phyloP scores from a whole-genome alignment of 2,888 invertebrate species.

The Spatulosminthurus flaviceps region DNA sequence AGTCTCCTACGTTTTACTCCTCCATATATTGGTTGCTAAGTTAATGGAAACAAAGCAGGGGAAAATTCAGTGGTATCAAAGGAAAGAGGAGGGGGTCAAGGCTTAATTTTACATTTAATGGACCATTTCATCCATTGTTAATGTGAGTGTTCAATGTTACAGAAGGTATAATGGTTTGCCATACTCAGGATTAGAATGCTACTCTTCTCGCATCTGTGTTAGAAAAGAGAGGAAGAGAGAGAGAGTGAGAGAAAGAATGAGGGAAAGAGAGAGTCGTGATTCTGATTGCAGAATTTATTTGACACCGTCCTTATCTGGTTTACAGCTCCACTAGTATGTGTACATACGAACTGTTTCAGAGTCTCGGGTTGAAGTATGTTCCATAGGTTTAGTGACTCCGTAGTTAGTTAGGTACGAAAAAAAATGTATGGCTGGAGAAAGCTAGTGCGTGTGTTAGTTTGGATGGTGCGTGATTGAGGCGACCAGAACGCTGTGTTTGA shows the following conservation, averaged over 20 bases:
- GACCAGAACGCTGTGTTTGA: neutral
- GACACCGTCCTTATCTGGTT: constrained; percentile 12
- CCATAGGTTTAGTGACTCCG: too few relatives aligned
- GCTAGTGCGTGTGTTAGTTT: neutral
- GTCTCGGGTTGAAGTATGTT: neutral
- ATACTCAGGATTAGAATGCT: neutral
- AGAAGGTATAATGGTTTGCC: neutral
- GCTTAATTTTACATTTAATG: constrained; percentile 12
- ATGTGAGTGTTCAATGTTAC: constrained; percentile 9
- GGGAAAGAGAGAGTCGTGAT: neutral
- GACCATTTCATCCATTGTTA: constrained; percentile 18
- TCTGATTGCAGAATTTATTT: constrained; percentile 28
- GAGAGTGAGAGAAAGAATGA: neutral
- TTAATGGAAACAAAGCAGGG: too few relatives aligned
- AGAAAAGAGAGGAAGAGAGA: too few relatives aligned
- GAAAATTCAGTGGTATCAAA: neutral
- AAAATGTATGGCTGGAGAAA: neutral
- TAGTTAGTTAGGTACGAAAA: constrained; percentile 5
- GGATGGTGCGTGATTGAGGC: neutral
- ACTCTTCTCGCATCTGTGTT: too few relatives aligned
- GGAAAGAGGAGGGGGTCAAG: neutral
- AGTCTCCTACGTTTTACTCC: too few relatives aligned
- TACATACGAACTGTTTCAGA: neutral
- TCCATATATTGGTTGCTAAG: too few relatives aligned
- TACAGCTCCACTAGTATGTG: neutral